Evolutionary conservation across 2,113 vertebrate genomes (phyloP).

Genomic region (Cairina moschata): DNA sequence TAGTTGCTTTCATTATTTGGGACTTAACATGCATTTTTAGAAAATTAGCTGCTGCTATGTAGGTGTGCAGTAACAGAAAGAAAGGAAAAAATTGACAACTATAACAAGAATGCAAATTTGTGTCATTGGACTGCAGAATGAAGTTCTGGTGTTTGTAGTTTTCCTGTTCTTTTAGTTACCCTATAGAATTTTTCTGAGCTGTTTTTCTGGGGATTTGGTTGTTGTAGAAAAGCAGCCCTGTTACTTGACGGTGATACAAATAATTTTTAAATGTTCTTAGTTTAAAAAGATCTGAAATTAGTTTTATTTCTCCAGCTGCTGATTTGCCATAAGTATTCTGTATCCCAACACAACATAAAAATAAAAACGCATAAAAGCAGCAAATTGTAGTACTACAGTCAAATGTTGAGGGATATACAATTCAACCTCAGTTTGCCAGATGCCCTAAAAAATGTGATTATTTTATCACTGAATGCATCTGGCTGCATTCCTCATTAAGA

Average conservation of each 20-base stretch:
- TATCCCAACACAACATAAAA: neutral
- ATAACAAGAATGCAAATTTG: neutral
- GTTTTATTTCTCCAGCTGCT: neutral
- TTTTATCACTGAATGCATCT: neutral
- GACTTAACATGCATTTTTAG: neutral
- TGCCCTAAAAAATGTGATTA: neutral
- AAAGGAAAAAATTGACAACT: neutral
- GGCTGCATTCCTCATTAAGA: neutral
- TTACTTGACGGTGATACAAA: neutral
- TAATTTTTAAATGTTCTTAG: neutral
- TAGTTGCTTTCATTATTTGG: neutral
- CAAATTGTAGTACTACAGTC: neutral
- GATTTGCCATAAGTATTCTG: neutral
- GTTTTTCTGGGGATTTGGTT: neutral
- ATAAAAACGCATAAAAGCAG: neutral
- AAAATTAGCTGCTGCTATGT: neutral
- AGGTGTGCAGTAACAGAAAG: neutral
- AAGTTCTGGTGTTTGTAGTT: neutral
- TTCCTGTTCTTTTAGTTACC: neutral
- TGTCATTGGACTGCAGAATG: neutral
- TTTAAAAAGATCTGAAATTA: neutral
- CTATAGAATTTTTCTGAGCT: neutral
- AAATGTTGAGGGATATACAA: neutral
- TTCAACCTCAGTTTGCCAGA: neutral
- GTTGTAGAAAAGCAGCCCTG: neutral